Evolutionary conservation across 2,888 invertebrate genomes (phyloP), one percentile per base, ranked within the genome.

Genomic region (Malthinus seriepunctatus): DNA sequence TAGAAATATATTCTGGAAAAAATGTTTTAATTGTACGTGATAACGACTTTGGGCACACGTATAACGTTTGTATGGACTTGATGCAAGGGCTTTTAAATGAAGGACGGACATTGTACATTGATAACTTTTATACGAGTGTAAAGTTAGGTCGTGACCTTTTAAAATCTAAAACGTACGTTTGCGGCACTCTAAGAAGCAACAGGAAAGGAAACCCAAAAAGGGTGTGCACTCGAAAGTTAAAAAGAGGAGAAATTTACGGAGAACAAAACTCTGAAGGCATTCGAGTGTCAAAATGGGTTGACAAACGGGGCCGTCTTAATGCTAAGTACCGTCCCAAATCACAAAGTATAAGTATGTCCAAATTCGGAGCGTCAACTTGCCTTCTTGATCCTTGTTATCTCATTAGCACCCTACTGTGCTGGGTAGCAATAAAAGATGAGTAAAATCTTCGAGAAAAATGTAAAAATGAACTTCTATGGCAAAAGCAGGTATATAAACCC

Each of bases 81-180:
- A 4, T 47, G 12, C 11, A 49, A 3, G 48, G 23, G 10, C 33
- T 50, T 44, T 3, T 15, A 33, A 38, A 39, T 50, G n/a, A 58
- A 48, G 65, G 69, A 12, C 53, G 68, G 50, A 63, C 63, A 12
- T 60, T 72, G 45, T 62, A 67, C 34, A 67, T 65, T 37, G 72
- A 71, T 50, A 71, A 72, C 64, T 71, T 64, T 51, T 73, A 72
- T 49, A 61, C 47, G 10, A 47, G 47, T 33, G 47, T 33, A 15
- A 45, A 45, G 14, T 23, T 47, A 3, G 9, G 33, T 14, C 3
- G 14, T 6, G 47, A 47, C 12, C 33, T 33, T 33, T 11, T 47
- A 12, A 4, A 33, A 2, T 47, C 9, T 15, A 2, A 47, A 11
- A 47, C 47, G 32, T 33, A 33, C 12, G 47, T 47, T 8, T 47